Evolutionary conservation across 2,113 vertebrate genomes (phyloP).

Genomic region (Sceloporus tristichus): DNA sequence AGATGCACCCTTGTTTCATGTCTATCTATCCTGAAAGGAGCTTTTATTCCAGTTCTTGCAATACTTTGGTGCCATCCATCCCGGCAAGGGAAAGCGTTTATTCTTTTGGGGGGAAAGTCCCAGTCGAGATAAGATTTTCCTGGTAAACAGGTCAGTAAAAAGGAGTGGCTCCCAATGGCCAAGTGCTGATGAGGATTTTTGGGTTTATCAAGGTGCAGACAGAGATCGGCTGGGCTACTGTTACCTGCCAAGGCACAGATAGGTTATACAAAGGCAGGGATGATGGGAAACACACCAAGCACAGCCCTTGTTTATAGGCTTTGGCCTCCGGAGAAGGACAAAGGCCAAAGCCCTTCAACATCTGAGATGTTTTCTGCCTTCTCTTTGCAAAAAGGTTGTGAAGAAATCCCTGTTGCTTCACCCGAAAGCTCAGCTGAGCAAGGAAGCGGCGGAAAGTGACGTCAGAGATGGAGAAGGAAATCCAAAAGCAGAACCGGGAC

Average conservation of each 20-base stretch:
- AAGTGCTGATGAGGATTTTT: background rate
- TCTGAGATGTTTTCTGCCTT: background rate
- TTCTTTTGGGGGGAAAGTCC: no score
- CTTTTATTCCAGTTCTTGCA: no score
- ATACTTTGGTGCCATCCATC: no score
- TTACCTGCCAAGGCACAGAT: background rate
- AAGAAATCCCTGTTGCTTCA: background rate
- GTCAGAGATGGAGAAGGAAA: background rate
- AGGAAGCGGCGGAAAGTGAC: no score
- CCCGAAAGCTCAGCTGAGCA: background rate
- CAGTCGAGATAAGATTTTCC: background rate
- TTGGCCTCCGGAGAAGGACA: background rate
- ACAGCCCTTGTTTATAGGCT: background rate
- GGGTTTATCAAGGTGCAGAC: background rate
- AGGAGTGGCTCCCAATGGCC: background rate
- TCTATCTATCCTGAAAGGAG: no score
- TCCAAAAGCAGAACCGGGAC: slow-evolving; percentile 7
- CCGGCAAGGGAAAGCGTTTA: background rate
- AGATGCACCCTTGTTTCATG: no score
- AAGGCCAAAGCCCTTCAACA: background rate
- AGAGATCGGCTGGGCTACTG: background rate
- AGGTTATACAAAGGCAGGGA: no score
- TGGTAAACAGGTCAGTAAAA: slow-evolving; percentile 19
- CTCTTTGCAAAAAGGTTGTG: background rate
- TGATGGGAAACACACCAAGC: background rate